phyloP scores from a whole-genome alignment of 1,140 invertebrate species.

The Brachionus koreanus region DNA sequence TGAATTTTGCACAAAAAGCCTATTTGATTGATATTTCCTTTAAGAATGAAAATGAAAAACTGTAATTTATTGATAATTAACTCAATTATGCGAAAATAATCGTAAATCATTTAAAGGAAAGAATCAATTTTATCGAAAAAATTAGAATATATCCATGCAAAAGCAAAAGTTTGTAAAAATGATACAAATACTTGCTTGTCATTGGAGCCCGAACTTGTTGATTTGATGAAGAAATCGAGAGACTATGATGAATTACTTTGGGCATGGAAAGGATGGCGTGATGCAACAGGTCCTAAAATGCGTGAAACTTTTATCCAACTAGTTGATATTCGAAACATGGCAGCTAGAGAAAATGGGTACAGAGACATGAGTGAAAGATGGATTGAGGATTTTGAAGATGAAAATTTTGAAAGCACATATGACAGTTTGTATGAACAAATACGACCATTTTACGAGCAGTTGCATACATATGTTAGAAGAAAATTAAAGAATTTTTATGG shows the following conservation, averaged over 20 bases:
- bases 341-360: constrained; percentile 51
- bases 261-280: constrained; percentile 53
- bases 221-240: constrained; percentile 49
- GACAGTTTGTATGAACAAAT: constrained; percentile 50
- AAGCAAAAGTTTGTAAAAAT: constrained; percentile 47
- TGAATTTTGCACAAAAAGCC: neutral
- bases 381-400: constrained; percentile 51
- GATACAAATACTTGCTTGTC: constrained; percentile 35
- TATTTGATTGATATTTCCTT: neutral
- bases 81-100: neutral
- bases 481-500: constrained; percentile 50
- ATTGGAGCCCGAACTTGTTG: constrained; percentile 48
- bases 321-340: constrained; percentile 50
- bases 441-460: constrained; percentile 52
- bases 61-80: neutral
- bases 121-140: constrained; percentile 29
- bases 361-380: constrained; percentile 50
- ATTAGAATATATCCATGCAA: constrained; percentile 48
- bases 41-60: neutral
- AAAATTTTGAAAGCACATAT: constrained; percentile 48
- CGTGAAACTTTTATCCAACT: constrained; percentile 47
- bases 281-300: constrained; percentile 49
- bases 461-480: constrained; percentile 54
- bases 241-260: constrained; percentile 48
- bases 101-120: neutral